phyloP scores from a whole-genome alignment of 2,888 invertebrate species.

The Leptothorax acervorum region DNA sequence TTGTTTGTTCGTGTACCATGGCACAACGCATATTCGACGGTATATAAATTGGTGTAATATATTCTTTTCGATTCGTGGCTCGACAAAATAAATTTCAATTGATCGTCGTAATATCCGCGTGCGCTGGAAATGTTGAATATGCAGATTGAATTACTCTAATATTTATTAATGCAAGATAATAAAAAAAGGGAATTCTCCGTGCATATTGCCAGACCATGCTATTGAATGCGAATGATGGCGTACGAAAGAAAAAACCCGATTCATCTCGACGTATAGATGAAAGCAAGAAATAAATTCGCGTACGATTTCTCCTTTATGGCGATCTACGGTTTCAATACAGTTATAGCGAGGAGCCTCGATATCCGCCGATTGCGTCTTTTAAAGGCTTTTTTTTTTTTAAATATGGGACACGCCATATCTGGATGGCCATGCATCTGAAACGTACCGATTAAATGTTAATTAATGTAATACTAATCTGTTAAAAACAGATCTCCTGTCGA shows the following conservation, averaged over 20 bases:
- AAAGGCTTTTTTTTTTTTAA: not conserved
- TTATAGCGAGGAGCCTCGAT: not conserved
- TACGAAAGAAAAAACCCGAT: not conserved
- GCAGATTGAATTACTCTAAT: not conserved
- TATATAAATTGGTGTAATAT: not conserved
- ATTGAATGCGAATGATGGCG: not conserved
- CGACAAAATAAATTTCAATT: not conserved
- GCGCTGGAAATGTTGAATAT: not conserved
- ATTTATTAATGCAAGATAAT: not conserved
- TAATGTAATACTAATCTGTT: not conserved
- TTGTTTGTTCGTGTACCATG: not conserved
- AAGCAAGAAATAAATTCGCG: constrained; percentile 16
- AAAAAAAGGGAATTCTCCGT: not conserved
- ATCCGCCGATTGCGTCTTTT: not conserved
- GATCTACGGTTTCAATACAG: not conserved
- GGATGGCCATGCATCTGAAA: not conserved
- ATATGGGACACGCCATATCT: not conserved
- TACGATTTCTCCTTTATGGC: constrained; percentile 18
- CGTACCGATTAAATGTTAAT: not conserved
- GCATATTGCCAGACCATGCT: not conserved
- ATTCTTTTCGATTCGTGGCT: not conserved
- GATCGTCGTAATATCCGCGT: not conserved
- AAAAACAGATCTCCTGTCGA: not conserved
- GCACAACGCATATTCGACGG: not conserved
- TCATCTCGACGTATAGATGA: not conserved